These are phyloP conservation scores for Amia ocellicauda DNA, from an alignment of 2,113 vertebrate genomes.

Conservation along the genomic window DNA sequence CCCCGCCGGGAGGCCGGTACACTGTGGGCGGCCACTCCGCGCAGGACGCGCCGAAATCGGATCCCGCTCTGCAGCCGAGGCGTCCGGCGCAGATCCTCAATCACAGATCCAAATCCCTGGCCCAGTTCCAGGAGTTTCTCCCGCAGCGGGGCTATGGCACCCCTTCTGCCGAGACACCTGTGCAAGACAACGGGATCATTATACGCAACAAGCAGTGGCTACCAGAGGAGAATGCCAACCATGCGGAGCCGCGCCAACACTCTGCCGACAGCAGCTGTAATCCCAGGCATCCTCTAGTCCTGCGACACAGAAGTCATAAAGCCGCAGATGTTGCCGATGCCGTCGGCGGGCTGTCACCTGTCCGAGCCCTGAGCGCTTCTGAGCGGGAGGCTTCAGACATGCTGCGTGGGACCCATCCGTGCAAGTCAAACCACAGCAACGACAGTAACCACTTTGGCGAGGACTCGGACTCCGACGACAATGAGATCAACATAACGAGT, in stretches of 20 bases:
- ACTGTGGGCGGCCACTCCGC: constrained; percentile 46
- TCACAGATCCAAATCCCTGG: constrained; percentile 50
- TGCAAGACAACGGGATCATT: constrained; percentile 61
- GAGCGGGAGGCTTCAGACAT: constrained; percentile 22
- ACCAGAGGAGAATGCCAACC: constrained; percentile 55
- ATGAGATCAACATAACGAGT: constrained; percentile 81
- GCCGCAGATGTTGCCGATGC: constrained; percentile 33
- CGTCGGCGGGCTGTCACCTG: constrained; percentile 29
- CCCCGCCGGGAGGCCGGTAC: constrained; percentile 49
- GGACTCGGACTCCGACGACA: constrained; percentile 58
- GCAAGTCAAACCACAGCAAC: background rate
- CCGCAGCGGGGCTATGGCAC: constrained; percentile 47
- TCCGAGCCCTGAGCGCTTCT: constrained; percentile 28
- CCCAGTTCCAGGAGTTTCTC: constrained; percentile 54
- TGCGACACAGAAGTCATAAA: constrained; percentile 31
- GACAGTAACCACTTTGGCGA: constrained; percentile 1
- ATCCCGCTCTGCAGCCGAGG: constrained; percentile 39
- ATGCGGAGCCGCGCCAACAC: constrained; percentile 47
- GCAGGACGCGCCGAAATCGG: constrained; percentile 52
- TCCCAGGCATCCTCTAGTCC: constrained; percentile 44
- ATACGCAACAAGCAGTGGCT: constrained; percentile 61
- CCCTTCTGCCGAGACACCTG: constrained; percentile 52
- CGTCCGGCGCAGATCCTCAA: constrained; percentile 52
- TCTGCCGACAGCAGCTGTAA: constrained; percentile 49
- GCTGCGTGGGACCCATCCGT: constrained; percentile 22